phyloP scores from a whole-genome alignment of 2,888 invertebrate species.

The Eugnorisma glareosa region DNA sequence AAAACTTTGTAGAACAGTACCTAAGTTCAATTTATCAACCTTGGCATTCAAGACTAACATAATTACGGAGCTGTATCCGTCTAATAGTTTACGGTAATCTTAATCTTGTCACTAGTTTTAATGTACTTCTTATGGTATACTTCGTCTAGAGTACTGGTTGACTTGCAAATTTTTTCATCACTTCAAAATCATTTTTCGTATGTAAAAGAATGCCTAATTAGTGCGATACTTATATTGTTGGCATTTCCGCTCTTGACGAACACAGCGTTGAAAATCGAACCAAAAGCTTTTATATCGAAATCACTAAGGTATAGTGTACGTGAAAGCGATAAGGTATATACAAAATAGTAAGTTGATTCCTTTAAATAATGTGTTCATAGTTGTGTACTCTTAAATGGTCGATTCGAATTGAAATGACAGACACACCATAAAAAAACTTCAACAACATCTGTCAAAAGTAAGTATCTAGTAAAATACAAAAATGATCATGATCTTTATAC shows the following conservation, averaged over 20 bases:
- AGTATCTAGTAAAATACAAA: not conserved
- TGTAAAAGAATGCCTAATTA: not conserved
- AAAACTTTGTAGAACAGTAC: conserved; percentile 26
- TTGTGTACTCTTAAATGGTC: not conserved
- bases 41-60: conserved; percentile 11
- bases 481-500: not conserved
- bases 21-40: conserved; percentile 26
- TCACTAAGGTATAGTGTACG: not conserved
- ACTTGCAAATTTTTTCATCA: not conserved
- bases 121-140: no score
- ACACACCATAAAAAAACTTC: not conserved
- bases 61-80: conserved; percentile 1
- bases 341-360: no score
- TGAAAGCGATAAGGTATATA: no score
- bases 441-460: not conserved
- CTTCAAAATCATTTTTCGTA: not conserved
- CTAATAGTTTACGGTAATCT: not conserved
- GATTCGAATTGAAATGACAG: not conserved
- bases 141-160: not conserved
- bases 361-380: not conserved
- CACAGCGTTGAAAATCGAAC: not conserved
- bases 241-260: not conserved
- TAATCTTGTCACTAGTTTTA: no score
- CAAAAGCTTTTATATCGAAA: not conserved
- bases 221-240: not conserved